Evolutionary conservation across 2,888 invertebrate species (phyloP).

Genomic region (Thyatira batis): DNA sequence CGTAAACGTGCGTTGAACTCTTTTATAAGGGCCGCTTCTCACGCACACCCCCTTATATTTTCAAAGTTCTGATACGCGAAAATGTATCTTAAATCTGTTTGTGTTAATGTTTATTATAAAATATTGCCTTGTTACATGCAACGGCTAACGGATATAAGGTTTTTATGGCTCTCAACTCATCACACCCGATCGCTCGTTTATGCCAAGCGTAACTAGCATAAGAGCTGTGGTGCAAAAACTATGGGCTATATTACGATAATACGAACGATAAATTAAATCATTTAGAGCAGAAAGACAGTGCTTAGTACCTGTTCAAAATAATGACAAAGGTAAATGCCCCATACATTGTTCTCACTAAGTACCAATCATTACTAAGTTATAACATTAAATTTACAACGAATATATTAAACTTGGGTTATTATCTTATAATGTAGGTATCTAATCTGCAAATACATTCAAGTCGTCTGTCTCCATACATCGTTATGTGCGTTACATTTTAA

Average conservation of each 20-base stretch:
- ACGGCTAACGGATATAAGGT: conserved; percentile 57
- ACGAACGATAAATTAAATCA: not conserved
- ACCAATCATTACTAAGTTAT: too few relatives aligned
- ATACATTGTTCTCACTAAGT: not conserved
- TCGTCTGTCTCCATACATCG: not conserved
- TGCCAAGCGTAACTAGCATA: conserved; percentile 49
- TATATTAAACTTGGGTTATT: not conserved
- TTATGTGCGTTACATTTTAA: not conserved
- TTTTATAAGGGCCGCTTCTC: conserved; percentile 75
- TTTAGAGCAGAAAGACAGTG: not conserved
- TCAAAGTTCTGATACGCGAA: conserved; percentile 33
- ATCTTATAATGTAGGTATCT: not conserved
- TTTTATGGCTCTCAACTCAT: conserved; percentile 41
- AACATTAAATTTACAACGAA: not conserved
- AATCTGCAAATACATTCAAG: not conserved
- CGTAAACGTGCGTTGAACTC: conserved; percentile 78
- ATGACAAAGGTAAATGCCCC: not conserved
- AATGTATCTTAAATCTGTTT: conserved; percentile 46
- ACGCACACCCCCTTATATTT: conserved; percentile 51
- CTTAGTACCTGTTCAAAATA: not conserved
- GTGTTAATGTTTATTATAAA: conserved; percentile 48
- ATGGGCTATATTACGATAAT: conserved; percentile 14
- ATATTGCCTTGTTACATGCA: conserved; percentile 31
- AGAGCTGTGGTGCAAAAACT: conserved; percentile 35
- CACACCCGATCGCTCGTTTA: conserved; percentile 39